Evolutionary conservation across 2,797 vertebrate genomes (phyloP), one percentile per base, ranked within the genome.

Genomic region (Sebastes aleutianus): DNA sequence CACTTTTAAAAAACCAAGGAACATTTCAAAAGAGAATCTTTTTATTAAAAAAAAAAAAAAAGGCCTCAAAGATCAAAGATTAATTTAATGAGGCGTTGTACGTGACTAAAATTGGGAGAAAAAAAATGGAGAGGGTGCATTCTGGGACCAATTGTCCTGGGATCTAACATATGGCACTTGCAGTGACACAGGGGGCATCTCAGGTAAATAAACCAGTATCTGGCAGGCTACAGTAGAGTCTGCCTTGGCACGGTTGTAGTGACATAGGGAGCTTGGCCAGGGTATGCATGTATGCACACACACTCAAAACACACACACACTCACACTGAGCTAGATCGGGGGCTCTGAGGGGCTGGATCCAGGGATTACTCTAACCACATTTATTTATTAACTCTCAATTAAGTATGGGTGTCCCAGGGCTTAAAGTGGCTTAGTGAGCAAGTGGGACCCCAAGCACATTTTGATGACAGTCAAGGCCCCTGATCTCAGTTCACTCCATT

Each of bases 141-240:
- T 84, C 80, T 84, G 82, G 76, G 86, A 88, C 71, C 72, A 79
- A 76, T 67, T 82, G 47, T 84, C 85, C 75, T 70, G 93, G 91
- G 94, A 95, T 94, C 91, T 80, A 93, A 95, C 97, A 97, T 97
- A 97, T 97, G 96, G 96, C 91, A 91, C 79, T 94, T 68, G 66
- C 61, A 91, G 95, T 87, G 95, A 95, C 85, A n/a, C 79, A 80
- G 93, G 94, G 85, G 89, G 95, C 65, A 77, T 84, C 89, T 93
- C 88, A 93, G 94, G 95, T 97, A 96, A 96, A 97, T 96, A 96
- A 97, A 96, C 95, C 93, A 96, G 91, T 88, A 95, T 86, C 89
- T 96, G 95, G 95, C 78, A 92, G 88, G 87, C 85, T 92, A 90
- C 89, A 92, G 88, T 90, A 80, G 89, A 92, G 87, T 91, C 90